Percentiles rank a stretch among this genome's conserved stretches.
These are phyloP conservation scores for Chrysolina haemoptera DNA, from an alignment of 2,888 invertebrate genomes.

Conservation along the genomic window DNA sequence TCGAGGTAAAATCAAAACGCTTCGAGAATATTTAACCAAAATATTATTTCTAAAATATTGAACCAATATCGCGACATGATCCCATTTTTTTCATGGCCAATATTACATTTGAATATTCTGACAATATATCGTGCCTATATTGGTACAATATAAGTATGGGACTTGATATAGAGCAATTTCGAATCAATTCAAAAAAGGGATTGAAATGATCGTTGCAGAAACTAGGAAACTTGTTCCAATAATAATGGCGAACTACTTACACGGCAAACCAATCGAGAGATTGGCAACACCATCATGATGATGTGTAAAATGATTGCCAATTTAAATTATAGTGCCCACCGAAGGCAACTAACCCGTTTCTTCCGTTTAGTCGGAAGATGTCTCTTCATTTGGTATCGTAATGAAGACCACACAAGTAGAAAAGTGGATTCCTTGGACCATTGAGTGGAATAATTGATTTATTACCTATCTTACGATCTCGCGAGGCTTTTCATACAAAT, in stretches of 20 bases:
- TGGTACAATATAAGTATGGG: too few relatives aligned
- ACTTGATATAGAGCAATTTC: too few relatives aligned
- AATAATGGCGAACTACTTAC: slow-evolving; percentile 17
- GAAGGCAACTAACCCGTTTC: slow-evolving; percentile 36
- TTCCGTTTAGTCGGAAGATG: slow-evolving; percentile 34
- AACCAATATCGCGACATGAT: too few relatives aligned
- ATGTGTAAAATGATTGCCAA: slow-evolving; percentile 20
- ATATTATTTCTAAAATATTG: too few relatives aligned
- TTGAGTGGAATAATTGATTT: slow-evolving; percentile 46
- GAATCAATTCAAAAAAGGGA: not conserved
- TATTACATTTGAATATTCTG: too few relatives aligned
- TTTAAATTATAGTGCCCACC: slow-evolving; percentile 29
- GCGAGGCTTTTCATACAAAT: slow-evolving; percentile 17
- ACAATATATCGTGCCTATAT: too few relatives aligned
- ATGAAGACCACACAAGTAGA: slow-evolving; percentile 56
- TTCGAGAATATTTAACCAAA: too few relatives aligned
- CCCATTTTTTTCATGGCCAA: too few relatives aligned
- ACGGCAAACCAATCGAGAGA: slow-evolving; percentile 10
- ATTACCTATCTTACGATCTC: slow-evolving; percentile 42
- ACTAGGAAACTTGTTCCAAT: slow-evolving; percentile 8
- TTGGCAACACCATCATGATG: slow-evolving; percentile 13
- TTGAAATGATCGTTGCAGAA: not conserved
- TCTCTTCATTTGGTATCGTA: slow-evolving; percentile 35
- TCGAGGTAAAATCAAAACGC: too few relatives aligned
- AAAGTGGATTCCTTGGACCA: slow-evolving; percentile 38